These are phyloP conservation scores for Pao palembangensis DNA, from an alignment of 2,113 vertebrate genomes.

Conservation along the genomic window DNA sequence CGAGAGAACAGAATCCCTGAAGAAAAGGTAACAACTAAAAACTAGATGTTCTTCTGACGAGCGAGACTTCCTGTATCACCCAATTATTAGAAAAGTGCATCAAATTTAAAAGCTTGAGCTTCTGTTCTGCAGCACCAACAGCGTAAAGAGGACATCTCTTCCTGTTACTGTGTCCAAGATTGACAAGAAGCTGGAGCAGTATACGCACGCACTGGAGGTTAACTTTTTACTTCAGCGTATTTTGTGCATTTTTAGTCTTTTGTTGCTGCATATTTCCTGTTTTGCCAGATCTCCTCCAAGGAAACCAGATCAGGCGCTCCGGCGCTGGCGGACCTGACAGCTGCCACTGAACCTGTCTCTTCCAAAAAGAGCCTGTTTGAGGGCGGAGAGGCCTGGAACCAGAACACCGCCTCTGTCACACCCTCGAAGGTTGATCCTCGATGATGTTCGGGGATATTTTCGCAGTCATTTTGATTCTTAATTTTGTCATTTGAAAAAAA, in stretches of 20 bases:
- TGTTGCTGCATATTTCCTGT: background rate
- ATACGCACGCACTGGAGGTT: conserved; percentile 88
- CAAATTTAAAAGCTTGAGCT: background rate
- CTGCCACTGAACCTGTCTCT: conserved; percentile 76
- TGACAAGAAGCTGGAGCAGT: conserved; percentile 84
- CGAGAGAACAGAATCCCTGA: conserved; percentile 82
- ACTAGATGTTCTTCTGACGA: too few species aligned
- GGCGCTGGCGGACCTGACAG: conserved; percentile 76
- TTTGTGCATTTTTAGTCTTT: background rate
- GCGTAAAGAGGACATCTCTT: conserved; percentile 77
- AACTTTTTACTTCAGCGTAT: too few species aligned
- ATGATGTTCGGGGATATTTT: too few species aligned
- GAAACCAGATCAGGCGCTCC: conserved; percentile 66
- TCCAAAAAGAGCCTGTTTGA: conserved; percentile 89
- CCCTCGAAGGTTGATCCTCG: conserved; percentile 72
- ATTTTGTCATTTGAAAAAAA: background rate
- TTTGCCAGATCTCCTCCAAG: conserved; percentile 70
- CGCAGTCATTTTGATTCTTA: background rate
- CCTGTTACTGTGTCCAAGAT: conserved; percentile 81
- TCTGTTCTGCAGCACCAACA: conserved; percentile 71
- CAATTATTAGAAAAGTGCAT: background rate
- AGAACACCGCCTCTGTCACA: conserved; percentile 45
- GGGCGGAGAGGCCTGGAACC: conserved; percentile 80
- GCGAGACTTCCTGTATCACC: background rate
- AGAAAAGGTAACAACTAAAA: conserved; percentile 77